Evolutionary conservation across 2,113 vertebrate species (phyloP).

Genomic region (Emydura subglobosa): DNA sequence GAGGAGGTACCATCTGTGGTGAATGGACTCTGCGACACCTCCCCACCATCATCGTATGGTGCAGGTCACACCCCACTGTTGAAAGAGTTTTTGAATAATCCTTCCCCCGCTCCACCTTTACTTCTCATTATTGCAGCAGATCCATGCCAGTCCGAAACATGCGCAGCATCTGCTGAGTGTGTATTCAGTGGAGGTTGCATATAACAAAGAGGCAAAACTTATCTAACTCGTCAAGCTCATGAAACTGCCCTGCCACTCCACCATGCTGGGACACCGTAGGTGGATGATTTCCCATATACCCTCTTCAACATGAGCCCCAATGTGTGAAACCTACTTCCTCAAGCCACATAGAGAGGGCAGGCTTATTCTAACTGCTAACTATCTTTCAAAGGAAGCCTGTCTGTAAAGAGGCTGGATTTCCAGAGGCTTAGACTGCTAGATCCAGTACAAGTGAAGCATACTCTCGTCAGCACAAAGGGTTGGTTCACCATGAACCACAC

Average conservation of each 20-base stretch:
- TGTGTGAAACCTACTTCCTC: rapidly evolving
- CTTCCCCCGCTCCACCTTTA: neutral
- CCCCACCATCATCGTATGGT: too few species aligned
- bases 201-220: neutral
- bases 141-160: neutral
- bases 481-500: neutral
- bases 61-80: neutral
- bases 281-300: neutral
- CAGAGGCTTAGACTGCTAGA: neutral
- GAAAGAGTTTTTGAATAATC: neutral
- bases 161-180: neutral
- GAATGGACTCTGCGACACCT: neutral
- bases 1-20: neutral
- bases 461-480: neutral
- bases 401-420: neutral
- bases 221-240: neutral
- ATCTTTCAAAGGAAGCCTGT: neutral
- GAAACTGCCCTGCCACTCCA: neutral
- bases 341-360: neutral
- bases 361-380: neutral
- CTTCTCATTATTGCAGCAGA: neutral
- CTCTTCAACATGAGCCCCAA: neutral
- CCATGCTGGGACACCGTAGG: neutral
- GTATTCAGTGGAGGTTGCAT: neutral
- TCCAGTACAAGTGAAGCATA: neutral